phyloP scores from a whole-genome alignment of 2,113 vertebrate species.

The Ovis canadensis region DNA sequence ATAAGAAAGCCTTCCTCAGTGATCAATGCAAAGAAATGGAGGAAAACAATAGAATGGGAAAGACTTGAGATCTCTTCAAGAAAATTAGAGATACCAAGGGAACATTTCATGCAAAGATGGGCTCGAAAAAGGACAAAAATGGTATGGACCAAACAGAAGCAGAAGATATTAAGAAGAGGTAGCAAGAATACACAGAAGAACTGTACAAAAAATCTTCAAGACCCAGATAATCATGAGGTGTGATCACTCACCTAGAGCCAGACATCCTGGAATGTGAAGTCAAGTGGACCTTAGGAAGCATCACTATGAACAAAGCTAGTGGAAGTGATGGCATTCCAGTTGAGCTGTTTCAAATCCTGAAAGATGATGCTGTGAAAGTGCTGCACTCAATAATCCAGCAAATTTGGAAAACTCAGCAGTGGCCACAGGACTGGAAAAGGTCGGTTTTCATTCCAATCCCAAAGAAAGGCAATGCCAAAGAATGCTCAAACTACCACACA shows the following conservation, averaged over 20 bases:
- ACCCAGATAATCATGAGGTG: background rate
- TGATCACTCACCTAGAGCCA: background rate
- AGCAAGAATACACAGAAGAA: background rate
- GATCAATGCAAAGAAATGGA: background rate
- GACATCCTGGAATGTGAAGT: background rate
- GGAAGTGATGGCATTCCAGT: no score
- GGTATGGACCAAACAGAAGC: background rate
- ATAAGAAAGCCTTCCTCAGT: background rate
- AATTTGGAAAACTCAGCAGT: no score
- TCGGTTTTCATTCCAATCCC: no score
- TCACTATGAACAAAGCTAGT: background rate
- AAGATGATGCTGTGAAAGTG: no score
- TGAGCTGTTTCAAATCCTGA: no score
- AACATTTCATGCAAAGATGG: background rate
- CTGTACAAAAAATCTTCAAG: background rate
- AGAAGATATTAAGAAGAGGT: background rate
- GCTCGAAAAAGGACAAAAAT: background rate
- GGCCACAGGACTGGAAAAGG: no score
- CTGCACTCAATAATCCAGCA: no score
- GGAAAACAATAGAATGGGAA: background rate
- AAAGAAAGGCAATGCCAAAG: no score
- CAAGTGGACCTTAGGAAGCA: background rate
- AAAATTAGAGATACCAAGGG: background rate
- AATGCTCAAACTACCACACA: no score
- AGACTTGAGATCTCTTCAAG: background rate